Conservation (phyloP, 2,888 invertebrate species). For the Pseudolycoriella hygida region DNA sequence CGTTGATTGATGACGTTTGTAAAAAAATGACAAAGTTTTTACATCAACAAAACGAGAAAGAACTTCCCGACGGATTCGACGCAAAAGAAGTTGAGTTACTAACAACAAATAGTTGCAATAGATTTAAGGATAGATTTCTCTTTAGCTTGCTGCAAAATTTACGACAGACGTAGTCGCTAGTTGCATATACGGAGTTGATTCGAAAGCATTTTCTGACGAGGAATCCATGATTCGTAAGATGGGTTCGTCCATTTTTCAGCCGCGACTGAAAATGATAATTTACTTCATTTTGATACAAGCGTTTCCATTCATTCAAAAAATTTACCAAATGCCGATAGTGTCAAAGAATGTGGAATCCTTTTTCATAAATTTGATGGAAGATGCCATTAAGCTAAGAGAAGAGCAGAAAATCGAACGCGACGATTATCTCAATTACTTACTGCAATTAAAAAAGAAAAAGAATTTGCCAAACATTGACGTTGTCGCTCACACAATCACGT, state of each 20-base stretch:
- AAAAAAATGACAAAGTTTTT: not conserved
- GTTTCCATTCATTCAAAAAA: constrained; percentile 12
- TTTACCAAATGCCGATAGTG: constrained; percentile 7
- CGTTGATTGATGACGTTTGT: not conserved
- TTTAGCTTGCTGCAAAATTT: constrained; percentile 5
- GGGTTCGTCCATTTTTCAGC: constrained; percentile 7
- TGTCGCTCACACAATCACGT: constrained; percentile 21
- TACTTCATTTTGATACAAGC: constrained; percentile 6
- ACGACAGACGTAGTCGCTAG: constrained; percentile 16
- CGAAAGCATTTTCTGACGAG: constrained; percentile 14
- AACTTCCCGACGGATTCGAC: not conserved
- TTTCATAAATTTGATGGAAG: constrained; percentile 12
- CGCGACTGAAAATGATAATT: constrained; percentile 1
- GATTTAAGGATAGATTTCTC: not conserved
- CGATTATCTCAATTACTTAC: constrained; percentile 23
- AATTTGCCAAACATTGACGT: constrained; percentile 14
- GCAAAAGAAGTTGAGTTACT: not conserved
- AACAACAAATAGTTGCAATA: not conserved
- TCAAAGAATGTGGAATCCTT: not conserved
- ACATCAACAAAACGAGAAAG: constrained; percentile 7
- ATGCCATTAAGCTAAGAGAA: constrained; percentile 17
- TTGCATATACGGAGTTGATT: constrained; percentile 22
- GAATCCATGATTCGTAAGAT: constrained; percentile 9
- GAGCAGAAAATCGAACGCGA: constrained; percentile 16
- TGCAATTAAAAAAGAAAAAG: constrained; percentile 19